Percentiles rank a stretch among this genome's conserved stretches.
Evolutionary conservation across 2,113 vertebrate species (phyloP).

Genomic region (human (Homo sapiens)): GRCh38 chr3:193041501-193042000

Average conservation of each 20-base stretch:
- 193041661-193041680: background rate
- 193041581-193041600: background rate
- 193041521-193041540: background rate
- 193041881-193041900: background rate
- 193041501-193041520: background rate
- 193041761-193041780: background rate
- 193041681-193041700: background rate
- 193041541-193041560: background rate
- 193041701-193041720: background rate
- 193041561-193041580: background rate
- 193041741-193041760: background rate
- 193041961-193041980: accelerated
- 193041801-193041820: background rate
- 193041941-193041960: background rate
- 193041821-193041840: background rate
- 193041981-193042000: background rate
- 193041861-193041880: background rate
- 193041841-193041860: conserved; percentile 30
- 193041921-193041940: background rate
- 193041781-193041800: background rate
- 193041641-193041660: background rate
- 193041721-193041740: background rate
- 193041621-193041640: background rate
- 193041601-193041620: background rate
- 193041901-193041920: background rate